Conservation (phyloP, 2,888 invertebrate species). For the Campopleginae sp. region DNA sequence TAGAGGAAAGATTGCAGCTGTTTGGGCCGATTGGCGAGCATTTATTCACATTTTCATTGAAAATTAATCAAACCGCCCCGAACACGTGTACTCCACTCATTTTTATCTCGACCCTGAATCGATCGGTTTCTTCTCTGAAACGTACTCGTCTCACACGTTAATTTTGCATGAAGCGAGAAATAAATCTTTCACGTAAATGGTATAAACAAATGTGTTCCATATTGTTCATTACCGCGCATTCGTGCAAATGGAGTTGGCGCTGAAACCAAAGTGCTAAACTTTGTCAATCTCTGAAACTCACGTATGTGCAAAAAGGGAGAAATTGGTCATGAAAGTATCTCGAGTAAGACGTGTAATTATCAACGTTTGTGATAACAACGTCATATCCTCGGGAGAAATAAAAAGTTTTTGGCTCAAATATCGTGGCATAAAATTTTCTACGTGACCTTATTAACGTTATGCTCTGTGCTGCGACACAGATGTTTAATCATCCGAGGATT, state of each 20-base stretch:
- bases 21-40: not conserved
- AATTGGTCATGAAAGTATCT: conserved; percentile 29
- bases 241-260: conserved; percentile 46
- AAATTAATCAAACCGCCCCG: not conserved
- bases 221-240: conserved; percentile 29
- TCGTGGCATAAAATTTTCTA: conserved; percentile 3
- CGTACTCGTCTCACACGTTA: not conserved
- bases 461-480: conserved; percentile 4
- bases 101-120: conserved; percentile 5
- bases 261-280: conserved; percentile 45
- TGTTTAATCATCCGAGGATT: conserved; percentile 47
- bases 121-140: not conserved
- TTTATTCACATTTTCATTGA: not conserved
- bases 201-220: conserved; percentile 50
- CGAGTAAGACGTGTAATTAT: conserved; percentile 19
- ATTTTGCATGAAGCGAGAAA: conserved; percentile 9
- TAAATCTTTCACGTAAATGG: conserved; percentile 1
- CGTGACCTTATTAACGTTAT: conserved; percentile 31
- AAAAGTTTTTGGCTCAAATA: conserved; percentile 37
- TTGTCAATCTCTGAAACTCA: conserved; percentile 49
- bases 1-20: not conserved
- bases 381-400: conserved; percentile 7
- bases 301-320: not conserved
- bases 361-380: conserved; percentile 25
- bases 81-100: not conserved